Percentiles rank a stretch among this genome's conserved stretches.
These are phyloP conservation scores for Tachina grossa DNA, from an alignment of 2,888 invertebrate genomes.

Conservation along the genomic window DNA sequence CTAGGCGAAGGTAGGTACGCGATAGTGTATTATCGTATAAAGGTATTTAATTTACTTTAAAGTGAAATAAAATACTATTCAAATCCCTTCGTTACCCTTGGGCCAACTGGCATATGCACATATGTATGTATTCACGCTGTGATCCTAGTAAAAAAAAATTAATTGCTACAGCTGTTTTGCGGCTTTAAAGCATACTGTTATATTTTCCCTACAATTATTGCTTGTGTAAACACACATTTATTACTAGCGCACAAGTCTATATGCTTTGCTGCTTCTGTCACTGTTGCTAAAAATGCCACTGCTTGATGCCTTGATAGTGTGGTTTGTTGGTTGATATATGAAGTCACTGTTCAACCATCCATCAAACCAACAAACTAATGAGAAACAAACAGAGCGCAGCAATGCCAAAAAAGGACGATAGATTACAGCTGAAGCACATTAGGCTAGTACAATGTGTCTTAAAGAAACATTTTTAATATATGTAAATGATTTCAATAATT, in stretches of 20 bases:
- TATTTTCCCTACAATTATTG: not conserved
- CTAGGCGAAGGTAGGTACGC: too few species aligned
- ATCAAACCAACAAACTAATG: constrained; percentile 68
- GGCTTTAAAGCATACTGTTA: not conserved
- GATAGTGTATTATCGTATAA: too few species aligned
- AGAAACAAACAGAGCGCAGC: constrained; percentile 62
- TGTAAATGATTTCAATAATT: too few species aligned
- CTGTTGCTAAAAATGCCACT: constrained; percentile 21
- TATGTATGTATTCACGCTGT: too few species aligned
- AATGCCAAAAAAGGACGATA: constrained; percentile 13
- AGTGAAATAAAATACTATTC: too few species aligned
- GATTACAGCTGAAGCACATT: not conserved
- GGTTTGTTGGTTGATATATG: constrained; percentile 63
- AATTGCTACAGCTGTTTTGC: not conserved
- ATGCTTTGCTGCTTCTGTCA: constrained; percentile 10
- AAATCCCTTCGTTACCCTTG: too few species aligned
- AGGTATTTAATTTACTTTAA: too few species aligned
- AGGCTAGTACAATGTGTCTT: not conserved
- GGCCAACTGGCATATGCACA: too few species aligned
- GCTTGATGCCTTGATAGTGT: constrained; percentile 57
- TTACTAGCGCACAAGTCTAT: not conserved
- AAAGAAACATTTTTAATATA: not conserved
- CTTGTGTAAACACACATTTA: constrained; percentile 1
- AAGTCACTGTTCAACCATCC: constrained; percentile 65
- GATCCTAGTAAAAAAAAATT: not conserved